These are phyloP conservation scores for Candidula unifasciata DNA, from an alignment of 2,888 invertebrate genomes.

Conservation along the genomic window DNA sequence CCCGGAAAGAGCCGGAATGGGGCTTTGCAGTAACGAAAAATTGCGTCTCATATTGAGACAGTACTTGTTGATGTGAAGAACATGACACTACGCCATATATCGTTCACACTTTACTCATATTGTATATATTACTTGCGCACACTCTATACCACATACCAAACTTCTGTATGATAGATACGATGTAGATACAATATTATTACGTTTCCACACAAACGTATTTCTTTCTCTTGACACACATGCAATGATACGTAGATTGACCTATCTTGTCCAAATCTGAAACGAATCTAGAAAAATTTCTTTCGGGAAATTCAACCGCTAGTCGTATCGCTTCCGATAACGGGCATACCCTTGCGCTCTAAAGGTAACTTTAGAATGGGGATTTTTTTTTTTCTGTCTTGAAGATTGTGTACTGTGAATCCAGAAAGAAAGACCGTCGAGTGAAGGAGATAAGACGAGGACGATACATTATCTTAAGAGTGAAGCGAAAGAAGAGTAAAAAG, in stretches of 20 bases:
- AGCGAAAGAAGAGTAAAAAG: background rate
- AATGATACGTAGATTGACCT: background rate
- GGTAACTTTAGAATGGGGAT: background rate
- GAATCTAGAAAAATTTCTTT: background rate
- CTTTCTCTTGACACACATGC: background rate
- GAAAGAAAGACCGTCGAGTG: background rate
- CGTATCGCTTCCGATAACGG: conserved; percentile 8
- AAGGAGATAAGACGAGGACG: background rate
- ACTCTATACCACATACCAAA: too few species aligned
- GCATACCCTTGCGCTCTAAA: background rate
- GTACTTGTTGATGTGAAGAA: too few species aligned
- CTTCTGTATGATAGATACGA: too few species aligned
- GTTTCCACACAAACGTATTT: background rate
- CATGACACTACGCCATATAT: too few species aligned
- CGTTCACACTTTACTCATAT: too few species aligned
- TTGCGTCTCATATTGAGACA: too few species aligned
- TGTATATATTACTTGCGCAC: too few species aligned
- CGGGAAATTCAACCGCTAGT: background rate
- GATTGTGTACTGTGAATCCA: background rate
- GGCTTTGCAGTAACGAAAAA: too few species aligned
- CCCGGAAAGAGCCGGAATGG: too few species aligned
- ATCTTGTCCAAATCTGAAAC: conserved; percentile 13
- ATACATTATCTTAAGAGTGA: background rate
- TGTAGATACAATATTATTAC: too few species aligned
- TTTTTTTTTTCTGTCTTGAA: background rate